Percentiles rank a stretch among this genome's conserved stretches.
These are phyloP conservation scores for Drosophila lacteicornis DNA, from an alignment of 1,140 invertebrate species.

Conservation along the genomic window DNA sequence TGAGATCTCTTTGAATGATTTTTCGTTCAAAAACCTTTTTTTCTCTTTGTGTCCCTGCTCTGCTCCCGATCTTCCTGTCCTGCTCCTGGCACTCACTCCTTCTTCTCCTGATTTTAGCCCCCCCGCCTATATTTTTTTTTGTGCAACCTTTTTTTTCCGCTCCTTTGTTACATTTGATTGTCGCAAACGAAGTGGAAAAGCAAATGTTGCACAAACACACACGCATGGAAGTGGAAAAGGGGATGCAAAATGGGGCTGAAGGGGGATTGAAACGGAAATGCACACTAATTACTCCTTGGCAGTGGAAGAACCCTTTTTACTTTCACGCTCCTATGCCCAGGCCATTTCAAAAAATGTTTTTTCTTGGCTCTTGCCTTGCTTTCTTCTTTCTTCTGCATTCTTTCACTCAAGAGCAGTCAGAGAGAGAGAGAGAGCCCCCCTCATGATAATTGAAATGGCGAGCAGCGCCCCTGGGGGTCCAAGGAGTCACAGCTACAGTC, in stretches of 20 bases:
- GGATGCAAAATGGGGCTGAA: not conserved
- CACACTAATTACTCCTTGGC: constrained; percentile 78
- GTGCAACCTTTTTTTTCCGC: constrained; percentile 48
- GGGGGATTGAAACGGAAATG: constrained; percentile 56
- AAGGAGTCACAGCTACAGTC: not conserved
- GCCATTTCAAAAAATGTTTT: constrained; percentile 44
- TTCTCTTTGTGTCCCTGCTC: not conserved
- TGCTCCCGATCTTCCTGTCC: constrained; percentile 9
- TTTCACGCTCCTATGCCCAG: constrained; percentile 44
- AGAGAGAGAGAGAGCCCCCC: not conserved
- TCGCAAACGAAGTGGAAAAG: constrained; percentile 81
- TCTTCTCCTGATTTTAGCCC: not conserved
- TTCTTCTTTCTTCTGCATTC: constrained; percentile 10
- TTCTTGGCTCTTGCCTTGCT: constrained; percentile 22
- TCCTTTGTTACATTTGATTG: constrained; percentile 80
- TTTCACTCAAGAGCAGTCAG: constrained; percentile 2
- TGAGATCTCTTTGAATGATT: too few relatives aligned
- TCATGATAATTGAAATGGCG: constrained; percentile 72
- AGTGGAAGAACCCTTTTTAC: constrained; percentile 56
- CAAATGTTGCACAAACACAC: constrained; percentile 67
- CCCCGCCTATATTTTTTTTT: constrained; percentile 20
- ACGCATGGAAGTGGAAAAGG: constrained; percentile 17
- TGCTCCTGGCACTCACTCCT: constrained; percentile 1
- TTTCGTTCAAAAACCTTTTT: not conserved
- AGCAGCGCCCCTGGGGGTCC: not conserved